A percentile compares a stretch with the other conserved stretches of the same genome.
Evolutionary conservation across 2,888 invertebrate species (phyloP).

Genomic region (Blastobasis adustella): DNA sequence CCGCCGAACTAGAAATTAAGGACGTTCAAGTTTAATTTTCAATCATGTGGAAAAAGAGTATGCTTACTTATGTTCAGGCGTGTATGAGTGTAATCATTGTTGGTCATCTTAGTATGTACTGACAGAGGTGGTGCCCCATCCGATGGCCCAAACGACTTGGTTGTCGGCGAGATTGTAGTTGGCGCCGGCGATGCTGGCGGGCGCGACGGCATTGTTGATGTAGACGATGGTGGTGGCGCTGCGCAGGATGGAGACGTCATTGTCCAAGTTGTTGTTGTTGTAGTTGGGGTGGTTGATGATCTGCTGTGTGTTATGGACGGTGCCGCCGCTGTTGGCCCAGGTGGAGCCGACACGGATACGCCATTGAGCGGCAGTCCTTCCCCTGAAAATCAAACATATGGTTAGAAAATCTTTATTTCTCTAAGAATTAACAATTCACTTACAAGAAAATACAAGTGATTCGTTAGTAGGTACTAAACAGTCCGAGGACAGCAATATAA

Average conservation of each 20-base stretch:
- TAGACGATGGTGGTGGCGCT: slow-evolving; percentile 16
- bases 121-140: slow-evolving; percentile 41
- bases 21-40: not conserved
- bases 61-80: not conserved
- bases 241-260: slow-evolving; percentile 35
- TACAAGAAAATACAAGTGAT: too few species aligned
- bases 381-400: not conserved
- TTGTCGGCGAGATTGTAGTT: slow-evolving; percentile 36
- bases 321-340: slow-evolving; percentile 30
- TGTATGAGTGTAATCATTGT: not conserved
- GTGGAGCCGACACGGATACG: slow-evolving; percentile 29
- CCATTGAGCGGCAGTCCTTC: slow-evolving; percentile 16
- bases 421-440: too few species aligned
- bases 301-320: slow-evolving; percentile 12
- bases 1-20: slow-evolving; percentile 19
- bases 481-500: too few species aligned
- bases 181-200: slow-evolving; percentile 30
- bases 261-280: slow-evolving; percentile 18
- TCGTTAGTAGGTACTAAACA: too few species aligned
- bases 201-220: slow-evolving; percentile 22
- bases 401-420: too few species aligned
- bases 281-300: slow-evolving; percentile 25
- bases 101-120: slow-evolving; percentile 15
- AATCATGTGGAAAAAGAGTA: not conserved
- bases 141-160: slow-evolving; percentile 36